Base-by-base conservation (phyloP, 2,113 vertebrate species). In the Leptosomus discolor region DNA sequence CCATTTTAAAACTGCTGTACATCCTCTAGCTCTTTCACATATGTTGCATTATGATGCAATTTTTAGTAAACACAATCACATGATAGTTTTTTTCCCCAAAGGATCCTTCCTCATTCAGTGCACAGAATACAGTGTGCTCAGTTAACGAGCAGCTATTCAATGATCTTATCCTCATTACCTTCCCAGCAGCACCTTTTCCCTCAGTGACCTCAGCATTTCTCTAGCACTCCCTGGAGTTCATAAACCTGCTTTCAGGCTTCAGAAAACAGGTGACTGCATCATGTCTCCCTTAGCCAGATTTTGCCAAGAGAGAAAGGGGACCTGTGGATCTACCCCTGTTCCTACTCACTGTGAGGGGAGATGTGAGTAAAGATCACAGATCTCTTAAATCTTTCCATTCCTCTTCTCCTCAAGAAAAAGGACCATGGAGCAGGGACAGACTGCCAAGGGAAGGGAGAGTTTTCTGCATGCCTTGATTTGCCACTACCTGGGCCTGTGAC, bases 401-500 rank as follows among this genome's bases (percentile, higher is more conserved):
- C 8, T 76, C 22, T 56, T 53, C 45, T 67, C 19, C 14, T 15
- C 14, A 17, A 36, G 15, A 56, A 63, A 39, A 80, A 37, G 17
- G 13, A 39, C 5, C 8, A 69, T 11, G 22, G 32, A 92, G 17
- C 34, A 73, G 8, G 16, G 13, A 15, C 34, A 76, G 57, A 10
- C 6, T 76, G 34, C 8, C 27, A 73, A 57, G 27, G 8, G 10
- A 41, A 73, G 22, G 20, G 43, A 79, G 9, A 82, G 23, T 45
- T 73, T 88, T 86, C 51, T 83, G 14, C 2, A 2, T 21, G 11
- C 23, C 24, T 65, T 48, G 5, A 32, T 58, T 71, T 82, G 34
- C 45, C 0, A 0, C 27, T 75, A 4, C 16, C 20, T 8, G 14
- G 50, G 17, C 9, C 37, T 4, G 1, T 26, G 32, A 37, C 24